phyloP scores from a whole-genome alignment of 2,888 invertebrate genomes.

The Schizotus pectinicornis region DNA sequence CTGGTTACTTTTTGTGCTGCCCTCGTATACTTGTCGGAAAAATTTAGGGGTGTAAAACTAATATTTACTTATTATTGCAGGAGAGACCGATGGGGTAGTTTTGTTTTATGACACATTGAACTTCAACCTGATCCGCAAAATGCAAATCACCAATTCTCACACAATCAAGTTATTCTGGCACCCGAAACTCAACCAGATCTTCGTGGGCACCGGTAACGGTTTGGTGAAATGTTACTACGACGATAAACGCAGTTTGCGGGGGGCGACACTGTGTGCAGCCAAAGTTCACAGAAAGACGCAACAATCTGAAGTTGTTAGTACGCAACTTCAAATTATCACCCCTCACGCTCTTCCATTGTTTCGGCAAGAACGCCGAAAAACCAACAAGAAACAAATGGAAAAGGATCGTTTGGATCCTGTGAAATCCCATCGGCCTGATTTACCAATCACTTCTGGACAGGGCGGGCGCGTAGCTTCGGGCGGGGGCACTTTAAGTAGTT shows the following conservation, averaged over 20 bases:
- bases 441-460: constrained; percentile 87
- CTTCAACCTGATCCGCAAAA: constrained; percentile 74
- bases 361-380: constrained; percentile 87
- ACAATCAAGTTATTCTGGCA: constrained; percentile 94
- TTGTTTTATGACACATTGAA: constrained; percentile 82
- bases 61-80: constrained; percentile 30
- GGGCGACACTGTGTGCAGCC: constrained; percentile 88
- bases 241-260: constrained; percentile 82
- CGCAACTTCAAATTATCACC: constrained; percentile 88
- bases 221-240: constrained; percentile 91
- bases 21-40: too few species aligned
- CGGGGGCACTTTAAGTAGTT: constrained; percentile 92
- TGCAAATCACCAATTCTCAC: constrained; percentile 80
- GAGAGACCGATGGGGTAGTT: constrained; percentile 67
- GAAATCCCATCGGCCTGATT: constrained; percentile 81
- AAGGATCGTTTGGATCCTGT: constrained; percentile 88
- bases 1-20: too few species aligned
- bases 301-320: constrained; percentile 85
- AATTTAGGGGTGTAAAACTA: too few species aligned
- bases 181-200: constrained; percentile 95
- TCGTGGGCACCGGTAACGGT: constrained; percentile 92
- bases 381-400: constrained; percentile 88
- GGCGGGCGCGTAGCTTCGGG: constrained; percentile 95
- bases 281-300: constrained; percentile 78
- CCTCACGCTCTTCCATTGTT: constrained; percentile 96